Evolutionary conservation across 2,113 vertebrate species (phyloP).

Genomic region (Gorsachius goisagi): DNA sequence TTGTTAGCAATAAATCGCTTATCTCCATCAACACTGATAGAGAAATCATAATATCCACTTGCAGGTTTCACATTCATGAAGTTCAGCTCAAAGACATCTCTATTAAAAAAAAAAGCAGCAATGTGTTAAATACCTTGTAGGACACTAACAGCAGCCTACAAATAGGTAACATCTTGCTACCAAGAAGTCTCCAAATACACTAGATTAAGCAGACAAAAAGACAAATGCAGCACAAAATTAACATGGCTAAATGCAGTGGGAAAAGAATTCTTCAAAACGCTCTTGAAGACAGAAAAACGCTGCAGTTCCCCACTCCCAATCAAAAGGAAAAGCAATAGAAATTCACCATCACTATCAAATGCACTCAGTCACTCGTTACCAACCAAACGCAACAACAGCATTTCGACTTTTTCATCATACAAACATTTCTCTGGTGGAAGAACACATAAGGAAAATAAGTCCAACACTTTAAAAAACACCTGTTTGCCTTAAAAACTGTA

Average conservation of each 20-base stretch:
- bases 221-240: neutral
- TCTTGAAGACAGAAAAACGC: rapidly evolving
- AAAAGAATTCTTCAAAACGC: neutral
- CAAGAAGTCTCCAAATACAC: neutral
- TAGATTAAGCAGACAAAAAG: neutral
- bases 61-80: conserved; percentile 90
- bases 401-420: neutral
- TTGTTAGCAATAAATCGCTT: conserved; percentile 87
- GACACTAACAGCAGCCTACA: neutral
- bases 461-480: neutral
- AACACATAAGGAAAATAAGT: neutral
- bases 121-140: neutral
- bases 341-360: neutral
- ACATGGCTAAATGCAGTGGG: neutral
- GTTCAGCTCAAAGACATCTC: conserved; percentile 91
- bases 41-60: conserved; percentile 97
- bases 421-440: neutral
- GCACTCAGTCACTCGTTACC: rapidly evolving
- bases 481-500: neutral
- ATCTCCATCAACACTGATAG: conserved; percentile 87
- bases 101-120: conserved; percentile 38
- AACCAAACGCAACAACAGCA: neutral
- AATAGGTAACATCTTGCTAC: neutral
- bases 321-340: neutral
- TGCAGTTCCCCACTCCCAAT: neutral